Conservation (phyloP, 2,797 vertebrate species). For the Epinephelus coioides region DNA sequence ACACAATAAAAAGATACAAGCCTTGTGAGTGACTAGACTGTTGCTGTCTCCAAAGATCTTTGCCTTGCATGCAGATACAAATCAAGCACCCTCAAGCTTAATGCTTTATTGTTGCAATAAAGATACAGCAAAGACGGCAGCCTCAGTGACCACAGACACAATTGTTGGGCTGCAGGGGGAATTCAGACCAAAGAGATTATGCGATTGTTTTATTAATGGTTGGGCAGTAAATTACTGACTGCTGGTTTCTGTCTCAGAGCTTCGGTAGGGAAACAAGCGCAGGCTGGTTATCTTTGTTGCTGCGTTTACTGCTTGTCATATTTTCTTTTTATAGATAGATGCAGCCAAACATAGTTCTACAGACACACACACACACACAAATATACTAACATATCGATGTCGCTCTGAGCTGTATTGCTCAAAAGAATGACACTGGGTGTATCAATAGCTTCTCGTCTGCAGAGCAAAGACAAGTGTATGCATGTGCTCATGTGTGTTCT, state of each 20-base stretch:
- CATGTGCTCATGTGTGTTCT: conserved; percentile 10
- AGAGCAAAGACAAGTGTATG: conserved; percentile 18
- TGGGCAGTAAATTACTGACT: conserved; percentile 34
- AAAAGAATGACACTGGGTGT: conserved; percentile 2
- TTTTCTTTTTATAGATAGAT: background rate
- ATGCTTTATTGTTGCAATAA: conserved; percentile 47
- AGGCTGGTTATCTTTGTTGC: background rate
- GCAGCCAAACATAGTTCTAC: background rate
- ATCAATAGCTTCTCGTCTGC: conserved; percentile 38
- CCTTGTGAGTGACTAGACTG: background rate
- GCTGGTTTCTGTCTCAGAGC: conserved; percentile 36
- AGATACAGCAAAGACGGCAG: conserved; percentile 28
- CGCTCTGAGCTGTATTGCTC: conserved; percentile 1
- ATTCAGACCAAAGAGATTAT: conserved; percentile 30
- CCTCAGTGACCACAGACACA: conserved; percentile 11
- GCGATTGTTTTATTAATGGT: conserved; percentile 41
- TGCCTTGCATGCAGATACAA: background rate
- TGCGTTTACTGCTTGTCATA: background rate
- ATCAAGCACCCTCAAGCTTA: conserved; percentile 23
- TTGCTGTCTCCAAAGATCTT: conserved; percentile 3
- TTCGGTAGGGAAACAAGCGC: background rate
- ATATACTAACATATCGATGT: background rate
- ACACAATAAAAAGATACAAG: background rate
- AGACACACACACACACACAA: background rate
- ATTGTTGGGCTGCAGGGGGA: conserved; percentile 9